Conservation (phyloP, 2,888 invertebrate genomes). For the Arrhopalites spinosus region DNA sequence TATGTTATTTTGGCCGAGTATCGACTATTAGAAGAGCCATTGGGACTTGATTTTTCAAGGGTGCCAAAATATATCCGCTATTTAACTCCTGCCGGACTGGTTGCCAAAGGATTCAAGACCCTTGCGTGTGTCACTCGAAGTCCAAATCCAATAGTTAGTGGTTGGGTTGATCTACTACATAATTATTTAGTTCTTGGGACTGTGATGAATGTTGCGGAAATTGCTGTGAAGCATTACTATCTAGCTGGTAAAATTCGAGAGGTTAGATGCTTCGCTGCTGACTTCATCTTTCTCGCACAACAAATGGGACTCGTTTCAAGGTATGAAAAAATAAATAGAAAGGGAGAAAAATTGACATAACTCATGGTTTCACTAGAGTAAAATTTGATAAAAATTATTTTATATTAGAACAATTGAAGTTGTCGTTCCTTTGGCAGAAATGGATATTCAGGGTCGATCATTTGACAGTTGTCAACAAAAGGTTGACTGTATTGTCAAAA, state of each 20-base stretch:
- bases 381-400: not conserved
- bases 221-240: slow-evolving; percentile 6
- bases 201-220: slow-evolving; percentile 27
- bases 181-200: slow-evolving; percentile 21
- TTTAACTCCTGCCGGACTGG: slow-evolving; percentile 27
- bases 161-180: slow-evolving; percentile 31
- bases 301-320: slow-evolving; percentile 31
- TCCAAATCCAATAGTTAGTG: slow-evolving; percentile 15
- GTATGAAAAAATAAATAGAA: slow-evolving; percentile 5
- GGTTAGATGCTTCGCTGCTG: slow-evolving; percentile 21
- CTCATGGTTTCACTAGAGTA: not conserved
- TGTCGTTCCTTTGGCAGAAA: slow-evolving; percentile 27
- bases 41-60: not conserved
- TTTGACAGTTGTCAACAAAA: slow-evolving; percentile 33
- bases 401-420: slow-evolving; percentile 19
- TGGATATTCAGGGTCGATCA: slow-evolving; percentile 21
- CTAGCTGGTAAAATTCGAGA: slow-evolving; percentile 28
- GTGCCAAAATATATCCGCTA: slow-evolving; percentile 23
- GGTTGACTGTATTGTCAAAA: slow-evolving; percentile 22
- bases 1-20: slow-evolving; percentile 29
- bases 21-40: slow-evolving; percentile 14
- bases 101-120: slow-evolving; percentile 31
- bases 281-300: slow-evolving; percentile 26
- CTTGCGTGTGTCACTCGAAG: slow-evolving; percentile 21
- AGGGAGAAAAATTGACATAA: not conserved